Conservation (phyloP, 2,113 vertebrate genomes). For the Lophius piscatorius region DNA sequence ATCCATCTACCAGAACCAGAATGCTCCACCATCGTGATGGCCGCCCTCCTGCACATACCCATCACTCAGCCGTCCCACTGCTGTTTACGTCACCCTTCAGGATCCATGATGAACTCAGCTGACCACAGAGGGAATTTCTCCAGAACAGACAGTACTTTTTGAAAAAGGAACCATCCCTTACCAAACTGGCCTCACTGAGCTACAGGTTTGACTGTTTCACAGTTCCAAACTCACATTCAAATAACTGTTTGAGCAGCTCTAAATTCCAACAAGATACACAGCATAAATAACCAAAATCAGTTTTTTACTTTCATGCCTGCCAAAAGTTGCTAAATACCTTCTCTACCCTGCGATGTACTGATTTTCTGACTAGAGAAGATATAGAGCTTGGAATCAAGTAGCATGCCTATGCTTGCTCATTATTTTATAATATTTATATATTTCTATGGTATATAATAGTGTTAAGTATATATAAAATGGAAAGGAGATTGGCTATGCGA, state of each 20-base stretch:
- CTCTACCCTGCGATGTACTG: conserved; percentile 42
- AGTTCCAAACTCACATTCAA: conserved; percentile 64
- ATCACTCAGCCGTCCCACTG: conserved; percentile 27
- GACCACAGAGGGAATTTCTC: conserved; percentile 25
- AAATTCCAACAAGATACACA: conserved; percentile 11
- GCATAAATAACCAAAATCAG: conserved; percentile 37
- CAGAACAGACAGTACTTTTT: conserved; percentile 27
- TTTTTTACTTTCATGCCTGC: conserved; percentile 27
- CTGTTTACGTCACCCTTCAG: conserved; percentile 17
- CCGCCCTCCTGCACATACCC: conserved; percentile 17
- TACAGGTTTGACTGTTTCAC: conserved; percentile 78
- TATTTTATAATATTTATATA: conserved; percentile 81
- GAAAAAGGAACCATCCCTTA: conserved; percentile 52
- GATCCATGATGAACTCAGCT: conserved; percentile 14
- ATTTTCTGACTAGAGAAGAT: conserved; percentile 55
- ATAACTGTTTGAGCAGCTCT: conserved; percentile 36
- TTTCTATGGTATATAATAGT: conserved; percentile 79
- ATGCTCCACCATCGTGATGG: conserved; percentile 84
- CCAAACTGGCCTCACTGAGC: conserved; percentile 48
- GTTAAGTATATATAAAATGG: conserved; percentile 71
- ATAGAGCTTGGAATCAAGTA: conserved; percentile 61
- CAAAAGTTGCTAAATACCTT: conserved; percentile 41
- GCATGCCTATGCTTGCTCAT: conserved; percentile 74
- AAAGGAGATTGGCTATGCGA: conserved; percentile 41
- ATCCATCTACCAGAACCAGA: conserved; percentile 95